These are phyloP conservation scores for Solen grandis DNA, from an alignment of 1,140 invertebrate species.

Conservation along the genomic window DNA sequence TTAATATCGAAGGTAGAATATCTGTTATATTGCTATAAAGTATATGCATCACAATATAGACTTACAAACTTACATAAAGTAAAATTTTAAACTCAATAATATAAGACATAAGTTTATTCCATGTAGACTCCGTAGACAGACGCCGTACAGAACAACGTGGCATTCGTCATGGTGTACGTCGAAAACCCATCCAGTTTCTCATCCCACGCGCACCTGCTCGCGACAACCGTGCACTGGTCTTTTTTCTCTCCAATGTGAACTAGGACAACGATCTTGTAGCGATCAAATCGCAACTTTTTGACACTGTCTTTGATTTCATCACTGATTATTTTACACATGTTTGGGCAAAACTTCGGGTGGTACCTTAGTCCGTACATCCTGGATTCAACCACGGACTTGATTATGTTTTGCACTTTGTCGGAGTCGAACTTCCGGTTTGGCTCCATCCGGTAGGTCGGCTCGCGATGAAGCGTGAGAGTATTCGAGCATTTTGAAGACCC, in stretches of 20 bases:
- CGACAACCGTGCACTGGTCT: constrained; percentile 65
- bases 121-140: constrained; percentile 74
- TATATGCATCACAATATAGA: no score
- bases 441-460: constrained; percentile 71
- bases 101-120: constrained; percentile 67
- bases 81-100: no score
- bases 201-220: constrained; percentile 76
- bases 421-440: constrained; percentile 64
- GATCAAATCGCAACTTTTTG: constrained; percentile 71
- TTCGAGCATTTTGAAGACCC: constrained; percentile 34
- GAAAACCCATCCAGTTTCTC: constrained; percentile 72
- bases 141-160: constrained; percentile 70
- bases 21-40: no score
- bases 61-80: no score
- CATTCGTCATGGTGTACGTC: constrained; percentile 69
- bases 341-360: constrained; percentile 63
- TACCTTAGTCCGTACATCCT: constrained; percentile 65
- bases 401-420: constrained; percentile 48
- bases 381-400: constrained; percentile 60
- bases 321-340: constrained; percentile 65
- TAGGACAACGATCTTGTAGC: constrained; percentile 75
- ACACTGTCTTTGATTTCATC: constrained; percentile 74
- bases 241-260: constrained; percentile 73
- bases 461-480: constrained; percentile 44
- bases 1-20: no score